Conservation (phyloP, 1,140 invertebrate species). For the Drosophila pseudoananassae region DNA sequence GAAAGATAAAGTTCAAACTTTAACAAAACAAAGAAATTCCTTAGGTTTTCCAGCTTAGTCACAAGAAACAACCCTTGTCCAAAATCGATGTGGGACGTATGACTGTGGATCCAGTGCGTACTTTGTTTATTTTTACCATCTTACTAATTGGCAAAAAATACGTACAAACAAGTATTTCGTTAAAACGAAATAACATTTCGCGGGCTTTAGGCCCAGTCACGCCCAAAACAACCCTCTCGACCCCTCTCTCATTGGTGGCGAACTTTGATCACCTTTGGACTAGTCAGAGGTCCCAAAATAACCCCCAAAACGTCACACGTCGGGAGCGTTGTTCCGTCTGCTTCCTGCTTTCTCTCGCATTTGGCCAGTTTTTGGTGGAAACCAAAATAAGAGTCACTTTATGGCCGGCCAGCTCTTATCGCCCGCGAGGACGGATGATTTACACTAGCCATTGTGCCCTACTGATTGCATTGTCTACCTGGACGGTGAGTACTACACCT, state of each 20-base stretch:
- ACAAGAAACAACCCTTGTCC: background rate
- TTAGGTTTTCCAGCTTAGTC: background rate
- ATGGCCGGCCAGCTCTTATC: constrained; percentile 57
- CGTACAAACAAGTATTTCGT: constrained; percentile 50
- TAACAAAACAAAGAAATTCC: background rate
- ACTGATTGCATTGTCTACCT: constrained; percentile 36
- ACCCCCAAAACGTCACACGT: constrained; percentile 53
- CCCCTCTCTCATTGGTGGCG: constrained; percentile 1
- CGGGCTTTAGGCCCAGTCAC: constrained; percentile 22
- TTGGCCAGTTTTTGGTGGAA: constrained; percentile 1
- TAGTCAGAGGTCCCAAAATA: constrained; percentile 52
- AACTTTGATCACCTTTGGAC: constrained; percentile 46
- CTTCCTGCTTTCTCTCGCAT: constrained; percentile 45
- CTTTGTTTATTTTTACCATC: constrained; percentile 54
- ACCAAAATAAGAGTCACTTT: constrained; percentile 31
- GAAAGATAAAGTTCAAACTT: too few relatives aligned
- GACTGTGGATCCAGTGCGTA: constrained; percentile 19
- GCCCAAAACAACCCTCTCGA: constrained; percentile 4
- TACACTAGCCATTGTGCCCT: constrained; percentile 12
- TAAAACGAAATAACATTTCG: constrained; percentile 47
- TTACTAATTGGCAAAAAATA: constrained; percentile 62
- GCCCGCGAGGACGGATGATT: constrained; percentile 26
- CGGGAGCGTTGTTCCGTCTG: constrained; percentile 12
- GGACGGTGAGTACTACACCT: constrained; percentile 22
- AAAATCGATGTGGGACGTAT: background rate